Conservation (phyloP, 2,113 vertebrate genomes). For the Urocynchramus pylzowi region DNA sequence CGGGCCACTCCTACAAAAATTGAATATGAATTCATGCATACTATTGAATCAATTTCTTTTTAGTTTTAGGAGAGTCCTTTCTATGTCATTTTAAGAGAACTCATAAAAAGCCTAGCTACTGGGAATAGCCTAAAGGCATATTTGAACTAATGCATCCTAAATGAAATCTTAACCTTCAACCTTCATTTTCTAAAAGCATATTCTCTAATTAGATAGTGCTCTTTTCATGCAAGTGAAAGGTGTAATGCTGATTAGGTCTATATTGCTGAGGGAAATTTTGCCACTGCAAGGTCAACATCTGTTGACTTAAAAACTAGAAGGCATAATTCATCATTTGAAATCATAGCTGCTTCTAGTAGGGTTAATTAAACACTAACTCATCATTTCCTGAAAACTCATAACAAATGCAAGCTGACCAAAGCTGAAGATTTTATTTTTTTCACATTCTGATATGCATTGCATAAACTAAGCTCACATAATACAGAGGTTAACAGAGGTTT, state of each 20-base stretch:
- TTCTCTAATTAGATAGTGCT: constrained; percentile 66
- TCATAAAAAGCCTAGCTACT: constrained; percentile 51
- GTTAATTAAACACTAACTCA: constrained; percentile 58
- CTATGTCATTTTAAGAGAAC: constrained; percentile 45
- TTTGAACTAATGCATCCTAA: constrained; percentile 71
- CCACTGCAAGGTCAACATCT: constrained; percentile 65
- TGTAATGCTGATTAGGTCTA: constrained; percentile 69
- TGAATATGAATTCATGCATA: constrained; percentile 61
- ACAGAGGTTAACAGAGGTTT: constrained; percentile 58
- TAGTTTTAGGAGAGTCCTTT: constrained; percentile 51
- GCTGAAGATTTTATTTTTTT: not conserved
- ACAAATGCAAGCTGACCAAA: constrained; percentile 50
- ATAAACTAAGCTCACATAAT: not conserved
- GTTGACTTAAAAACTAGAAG: constrained; percentile 66
- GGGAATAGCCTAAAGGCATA: constrained; percentile 65
- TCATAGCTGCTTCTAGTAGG: constrained; percentile 52
- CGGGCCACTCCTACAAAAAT: constrained; percentile 52
- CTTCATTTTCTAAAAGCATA: constrained; percentile 61
- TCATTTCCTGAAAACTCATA: constrained; percentile 56
- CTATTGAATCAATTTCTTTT: constrained; percentile 58
- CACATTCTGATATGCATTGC: not conserved
- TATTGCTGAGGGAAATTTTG: constrained; percentile 61
- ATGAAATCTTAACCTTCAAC: constrained; percentile 76
- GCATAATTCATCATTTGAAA: constrained; percentile 63
- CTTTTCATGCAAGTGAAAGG: constrained; percentile 61